Percentiles rank a stretch among this genome's conserved stretches.
Conservation (phyloP, 2,113 vertebrate genomes). For the Nicator chloris region DNA sequence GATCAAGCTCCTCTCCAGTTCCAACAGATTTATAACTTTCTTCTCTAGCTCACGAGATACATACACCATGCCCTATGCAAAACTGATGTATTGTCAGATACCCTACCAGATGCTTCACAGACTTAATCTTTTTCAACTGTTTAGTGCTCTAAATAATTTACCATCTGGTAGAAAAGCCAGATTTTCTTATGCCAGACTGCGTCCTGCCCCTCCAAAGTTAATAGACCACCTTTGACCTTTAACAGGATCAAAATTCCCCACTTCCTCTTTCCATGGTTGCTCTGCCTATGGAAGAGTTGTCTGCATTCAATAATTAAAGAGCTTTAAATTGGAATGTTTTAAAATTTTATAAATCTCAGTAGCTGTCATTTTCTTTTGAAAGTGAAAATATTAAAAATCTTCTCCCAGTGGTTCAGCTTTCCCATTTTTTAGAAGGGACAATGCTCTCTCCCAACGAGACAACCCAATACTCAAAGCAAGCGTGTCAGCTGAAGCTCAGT, state of each 20-base stretch:
- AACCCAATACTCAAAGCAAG: not conserved
- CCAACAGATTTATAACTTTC: constrained; percentile 37
- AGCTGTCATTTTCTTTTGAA: constrained; percentile 27
- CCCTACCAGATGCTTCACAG: constrained; percentile 47
- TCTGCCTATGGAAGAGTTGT: not conserved
- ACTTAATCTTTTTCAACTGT: constrained; percentile 44
- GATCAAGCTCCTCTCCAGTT: constrained; percentile 5
- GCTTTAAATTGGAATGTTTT: constrained; percentile 42
- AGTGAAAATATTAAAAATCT: not conserved
- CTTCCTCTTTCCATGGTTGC: not conserved
- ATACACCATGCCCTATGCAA: not conserved
- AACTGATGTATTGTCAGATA: constrained; percentile 26
- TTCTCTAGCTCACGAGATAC: constrained; percentile 26
- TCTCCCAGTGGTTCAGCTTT: not conserved
- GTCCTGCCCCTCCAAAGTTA: not conserved
- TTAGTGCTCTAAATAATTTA: constrained; percentile 41
- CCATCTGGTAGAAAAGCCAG: constrained; percentile 21
- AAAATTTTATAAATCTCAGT: constrained; percentile 39
- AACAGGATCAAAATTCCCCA: not conserved
- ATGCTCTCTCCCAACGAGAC: not conserved
- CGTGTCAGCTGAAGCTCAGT: not conserved
- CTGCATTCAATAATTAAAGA: constrained; percentile 44
- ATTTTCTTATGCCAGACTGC: not conserved
- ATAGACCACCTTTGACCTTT: not conserved
- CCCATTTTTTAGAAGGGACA: not conserved